Evolutionary conservation across 2,797 vertebrate species (phyloP).

Genomic region (Hydrocynus forskahlii): DNA sequence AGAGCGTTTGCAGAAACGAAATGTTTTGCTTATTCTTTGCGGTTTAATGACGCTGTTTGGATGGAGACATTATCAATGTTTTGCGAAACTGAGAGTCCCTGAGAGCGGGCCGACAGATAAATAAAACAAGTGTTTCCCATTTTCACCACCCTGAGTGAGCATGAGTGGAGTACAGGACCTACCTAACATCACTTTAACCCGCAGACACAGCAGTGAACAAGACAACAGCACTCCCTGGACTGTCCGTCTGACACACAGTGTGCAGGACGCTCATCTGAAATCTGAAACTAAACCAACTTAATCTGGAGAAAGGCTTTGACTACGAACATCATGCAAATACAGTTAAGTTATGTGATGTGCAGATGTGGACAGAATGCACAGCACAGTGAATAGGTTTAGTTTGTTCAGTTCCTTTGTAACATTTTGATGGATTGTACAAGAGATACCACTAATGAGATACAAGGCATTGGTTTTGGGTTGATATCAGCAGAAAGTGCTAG

Average conservation of each 20-base stretch:
- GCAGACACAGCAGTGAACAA: constrained; percentile 22
- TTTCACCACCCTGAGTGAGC: constrained; percentile 28
- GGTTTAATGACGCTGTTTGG: constrained; percentile 59
- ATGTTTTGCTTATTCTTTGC: constrained; percentile 60
- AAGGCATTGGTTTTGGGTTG: too few relatives aligned
- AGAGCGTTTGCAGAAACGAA: constrained; percentile 49
- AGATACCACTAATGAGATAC: too few relatives aligned
- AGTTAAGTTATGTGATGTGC: too few relatives aligned
- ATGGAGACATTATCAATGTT: constrained; percentile 60
- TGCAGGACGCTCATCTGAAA: neutral
- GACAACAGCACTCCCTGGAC: constrained; percentile 26
- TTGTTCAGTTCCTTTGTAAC: too few relatives aligned
- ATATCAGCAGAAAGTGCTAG: too few relatives aligned
- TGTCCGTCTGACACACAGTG: constrained; percentile 5
- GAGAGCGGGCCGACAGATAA: constrained; percentile 54
- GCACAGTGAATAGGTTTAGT: too few relatives aligned
- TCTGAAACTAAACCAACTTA: neutral
- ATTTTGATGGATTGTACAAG: too few relatives aligned
- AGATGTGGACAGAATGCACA: too few relatives aligned
- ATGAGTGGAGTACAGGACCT: constrained; percentile 22
- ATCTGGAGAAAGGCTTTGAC: neutral
- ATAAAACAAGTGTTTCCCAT: constrained; percentile 61
- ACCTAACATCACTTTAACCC: constrained; percentile 2
- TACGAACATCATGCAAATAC: neutral
- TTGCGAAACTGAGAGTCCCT: constrained; percentile 59